phyloP scores from a whole-genome alignment of 2,113 vertebrate genomes.

The Jaculus jaculus region DNA sequence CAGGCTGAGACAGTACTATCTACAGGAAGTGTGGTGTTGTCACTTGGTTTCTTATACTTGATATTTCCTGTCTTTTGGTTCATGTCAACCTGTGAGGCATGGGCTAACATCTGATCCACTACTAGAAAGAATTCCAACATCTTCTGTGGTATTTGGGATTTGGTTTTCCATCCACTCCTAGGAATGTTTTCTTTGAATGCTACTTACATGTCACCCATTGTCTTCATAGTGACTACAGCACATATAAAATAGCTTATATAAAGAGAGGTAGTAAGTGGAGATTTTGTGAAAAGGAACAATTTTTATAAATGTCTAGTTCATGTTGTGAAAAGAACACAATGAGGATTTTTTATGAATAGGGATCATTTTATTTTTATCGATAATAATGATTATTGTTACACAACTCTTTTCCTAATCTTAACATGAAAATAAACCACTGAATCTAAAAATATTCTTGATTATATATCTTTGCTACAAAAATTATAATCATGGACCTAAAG shows the following conservation, averaged over 20 bases:
- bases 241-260: slow-evolving; percentile 3
- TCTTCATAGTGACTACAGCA: background rate
- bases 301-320: slow-evolving; percentile 42
- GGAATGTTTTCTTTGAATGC: slow-evolving; percentile 39
- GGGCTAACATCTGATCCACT: background rate
- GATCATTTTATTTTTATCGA: slow-evolving; percentile 18
- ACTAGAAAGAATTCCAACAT: background rate
- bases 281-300: background rate
- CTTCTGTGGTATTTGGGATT: background rate
- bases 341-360: slow-evolving; percentile 20
- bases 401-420: slow-evolving; percentile 8
- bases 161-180: background rate
- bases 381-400: background rate
- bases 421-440: slow-evolving; percentile 9
- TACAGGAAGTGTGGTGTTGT: background rate
- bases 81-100: background rate
- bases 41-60: slow-evolving; percentile 2
- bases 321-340: slow-evolving; percentile 30
- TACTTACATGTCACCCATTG: background rate
- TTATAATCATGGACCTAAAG: background rate
- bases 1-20: background rate
- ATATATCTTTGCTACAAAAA: slow-evolving; percentile 3
- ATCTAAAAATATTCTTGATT: slow-evolving; percentile 22
- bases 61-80: background rate
- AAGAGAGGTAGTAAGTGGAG: background rate